Evolutionary conservation across 2,888 invertebrate species (phyloP).

Genomic region (Zhengitettix transpicula): DNA sequence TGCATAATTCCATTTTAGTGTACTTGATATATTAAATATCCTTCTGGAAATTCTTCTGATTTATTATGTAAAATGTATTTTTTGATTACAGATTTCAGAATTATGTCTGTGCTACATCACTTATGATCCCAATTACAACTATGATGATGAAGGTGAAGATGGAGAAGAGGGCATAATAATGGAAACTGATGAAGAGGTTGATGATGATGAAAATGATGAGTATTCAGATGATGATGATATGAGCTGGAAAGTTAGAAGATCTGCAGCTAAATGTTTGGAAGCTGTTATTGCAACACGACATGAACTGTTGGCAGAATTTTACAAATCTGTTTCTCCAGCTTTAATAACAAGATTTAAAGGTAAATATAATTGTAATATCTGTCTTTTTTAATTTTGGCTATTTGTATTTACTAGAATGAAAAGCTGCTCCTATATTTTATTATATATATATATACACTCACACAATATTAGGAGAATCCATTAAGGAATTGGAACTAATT

Average conservation of each 20-base stretch:
- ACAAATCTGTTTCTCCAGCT: constrained; percentile 74
- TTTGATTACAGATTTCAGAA: constrained; percentile 47
- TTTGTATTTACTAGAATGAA: too few species aligned
- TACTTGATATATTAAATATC: constrained; percentile 5
- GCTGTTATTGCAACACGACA: constrained; percentile 85
- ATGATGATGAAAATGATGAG: constrained; percentile 76
- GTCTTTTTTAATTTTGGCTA: background rate
- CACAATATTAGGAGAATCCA: too few species aligned
- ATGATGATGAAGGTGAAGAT: constrained; percentile 63
- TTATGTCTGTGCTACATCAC: constrained; percentile 82
- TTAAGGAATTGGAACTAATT: too few species aligned
- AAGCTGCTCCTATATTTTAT: too few species aligned
- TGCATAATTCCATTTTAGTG: background rate
- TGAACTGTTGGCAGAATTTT: constrained; percentile 79
- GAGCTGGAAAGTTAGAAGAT: constrained; percentile 95
- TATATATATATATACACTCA: too few species aligned
- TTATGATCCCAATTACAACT: constrained; percentile 98
- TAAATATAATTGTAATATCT: constrained; percentile 19
- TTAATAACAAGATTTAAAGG: constrained; percentile 86
- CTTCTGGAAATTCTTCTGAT: constrained; percentile 3
- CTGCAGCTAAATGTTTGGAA: constrained; percentile 94
- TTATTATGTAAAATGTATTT: background rate
- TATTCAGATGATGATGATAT: constrained; percentile 99
- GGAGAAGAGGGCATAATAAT: constrained; percentile 48
- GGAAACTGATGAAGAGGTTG: constrained; percentile 49